Base-by-base conservation (phyloP, 2,113 vertebrate genomes). In the Mormyrus lacerda region DNA sequence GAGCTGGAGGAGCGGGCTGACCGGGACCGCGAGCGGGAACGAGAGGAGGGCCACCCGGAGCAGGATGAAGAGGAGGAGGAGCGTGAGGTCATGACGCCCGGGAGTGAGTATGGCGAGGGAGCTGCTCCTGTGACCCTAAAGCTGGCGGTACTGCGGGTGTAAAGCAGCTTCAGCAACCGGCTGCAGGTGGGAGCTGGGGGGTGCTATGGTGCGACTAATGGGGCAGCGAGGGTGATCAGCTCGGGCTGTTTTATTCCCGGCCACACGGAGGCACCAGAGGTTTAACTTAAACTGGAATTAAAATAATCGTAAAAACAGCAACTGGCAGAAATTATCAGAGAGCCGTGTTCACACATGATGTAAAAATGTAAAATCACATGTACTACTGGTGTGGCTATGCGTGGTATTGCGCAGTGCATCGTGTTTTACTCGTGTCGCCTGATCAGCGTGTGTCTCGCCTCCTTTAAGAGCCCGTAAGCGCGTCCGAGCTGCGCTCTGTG, bases 61-160 rank as follows among this genome's bases (percentile, higher is more conserved):
- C 98, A 98, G 24, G 98, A 98, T 24, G 98, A 98, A 0, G 98
- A 99, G 48, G 98, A 99, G 87, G 98, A 99, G 27, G 98, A 99
- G 89, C 93, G 97, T n/a, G 98, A 99, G 95, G 97, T 98, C 27
- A 98, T 99, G 97, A 99, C 98, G 0, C 98, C 98, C 73, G 98
- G 98, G 93, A 99, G 98, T 99, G 93, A 97, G 98, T 97, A 88
- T 45, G 0, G 0, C 19, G 7, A 10, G 39, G 45, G 39, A 8
- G 31, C 48, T 9, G 2, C 7, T 50, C 24, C 35, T 50, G 61
- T 3, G 21, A 58, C 55, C 24, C n/a, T 69, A 27, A 53, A 65
- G 44, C 84, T 17, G 24, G 39, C 39, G 13, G 4, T 15, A 6
- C 53, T 35, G 19, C 35, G 2, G 7, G 35, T 7, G 79, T n/a